phyloP scores from a whole-genome alignment of 2,113 vertebrate genomes.

The Andinoacara biseriatus region DNA sequence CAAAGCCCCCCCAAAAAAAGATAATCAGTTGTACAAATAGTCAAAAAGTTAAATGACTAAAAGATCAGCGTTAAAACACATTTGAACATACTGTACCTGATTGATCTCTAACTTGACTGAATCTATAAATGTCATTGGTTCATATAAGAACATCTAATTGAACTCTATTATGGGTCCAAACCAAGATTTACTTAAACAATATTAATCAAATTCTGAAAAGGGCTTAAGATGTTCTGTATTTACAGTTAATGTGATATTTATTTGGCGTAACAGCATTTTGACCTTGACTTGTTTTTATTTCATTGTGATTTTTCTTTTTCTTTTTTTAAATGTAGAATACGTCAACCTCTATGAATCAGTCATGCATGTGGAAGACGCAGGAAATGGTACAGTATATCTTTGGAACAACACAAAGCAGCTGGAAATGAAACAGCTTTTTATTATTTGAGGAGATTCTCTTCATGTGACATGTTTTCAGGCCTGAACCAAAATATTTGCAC shows the following conservation, averaged over 20 bases:
- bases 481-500: not conserved
- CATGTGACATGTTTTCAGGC: not conserved
- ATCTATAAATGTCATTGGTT: too few species aligned
- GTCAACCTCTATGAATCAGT: not conserved
- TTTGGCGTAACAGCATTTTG: not conserved
- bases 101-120: too few species aligned
- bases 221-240: not conserved
- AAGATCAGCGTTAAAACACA: too few species aligned
- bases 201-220: not conserved
- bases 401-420: not conserved
- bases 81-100: too few species aligned
- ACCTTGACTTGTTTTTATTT: not conserved
- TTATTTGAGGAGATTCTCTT: too few species aligned
- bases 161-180: too few species aligned
- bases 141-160: too few species aligned
- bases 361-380: not conserved
- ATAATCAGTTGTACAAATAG: too few species aligned
- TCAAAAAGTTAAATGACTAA: too few species aligned
- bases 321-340: not conserved
- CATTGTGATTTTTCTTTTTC: too few species aligned
- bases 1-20: too few species aligned
- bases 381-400: not conserved
- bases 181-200: not conserved
- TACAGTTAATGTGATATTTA: not conserved
- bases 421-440: not conserved